Evolutionary conservation across 2,113 vertebrate genomes (phyloP), one percentile per base, ranked within the genome.

Genomic region (Prochilodus magdalenae): DNA sequence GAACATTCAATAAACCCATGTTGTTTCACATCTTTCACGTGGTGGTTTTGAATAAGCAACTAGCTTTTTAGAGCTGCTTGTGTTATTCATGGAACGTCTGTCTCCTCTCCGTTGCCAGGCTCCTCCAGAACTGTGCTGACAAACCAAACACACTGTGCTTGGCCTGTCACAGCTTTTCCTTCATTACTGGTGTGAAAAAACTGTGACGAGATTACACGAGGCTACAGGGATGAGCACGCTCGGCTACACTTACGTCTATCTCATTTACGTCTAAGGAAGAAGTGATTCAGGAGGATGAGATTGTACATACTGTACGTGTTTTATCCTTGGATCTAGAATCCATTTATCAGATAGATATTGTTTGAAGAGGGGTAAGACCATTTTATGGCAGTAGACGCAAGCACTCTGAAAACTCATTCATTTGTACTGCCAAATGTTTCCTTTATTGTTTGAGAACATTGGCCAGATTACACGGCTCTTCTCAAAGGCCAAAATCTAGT

Each of bases 391-490:
- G 20, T 62, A 69, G 26, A 76, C 44, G 73, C 49, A 66, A 62
- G 16, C 51, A 44, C 57, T 82, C 27, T 69, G 67, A 81, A 81
- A 63, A 75, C 7, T 20, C n/a, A 5, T 27, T 63, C 74, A 63
- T 76, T 63, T 63, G 74, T 60, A 26, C 36, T 49, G 74, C 73
- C n/a, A 12, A 60, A 4, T 66, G 72, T 86, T 83, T 83, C 72
- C 60, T 18, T 0, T 30, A 26, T 60, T 44, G 8, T 86, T 69
- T 81, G 67, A 53, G 74, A 80, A 86, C 81, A 83, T 76, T 86
- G 27, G 73, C 76, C 77, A 83, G 80, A 62, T 86, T 65, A 24
- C 20, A 22, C 22, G 36, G 70, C 51, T 22, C 36, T 44, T 30
- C 11, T 13, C 70, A 29, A 24, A 24, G 29, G 59, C 67, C 53